Conservation (phyloP, 2,797 vertebrate genomes). For the Enteromius viviparus region DNA sequence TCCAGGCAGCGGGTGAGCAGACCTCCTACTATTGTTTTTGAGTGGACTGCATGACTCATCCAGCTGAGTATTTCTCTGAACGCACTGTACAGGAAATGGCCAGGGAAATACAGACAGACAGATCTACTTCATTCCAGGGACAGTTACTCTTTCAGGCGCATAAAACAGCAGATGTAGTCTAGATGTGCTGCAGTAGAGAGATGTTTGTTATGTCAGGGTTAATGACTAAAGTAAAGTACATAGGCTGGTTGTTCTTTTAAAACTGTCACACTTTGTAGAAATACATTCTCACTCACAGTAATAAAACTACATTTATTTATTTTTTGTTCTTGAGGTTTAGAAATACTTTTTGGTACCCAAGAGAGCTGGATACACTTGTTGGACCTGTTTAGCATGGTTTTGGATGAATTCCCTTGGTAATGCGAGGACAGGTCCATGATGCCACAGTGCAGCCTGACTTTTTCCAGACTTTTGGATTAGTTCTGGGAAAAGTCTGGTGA, state of each 20-base stretch:
- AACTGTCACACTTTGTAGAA: background rate
- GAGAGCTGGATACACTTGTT: background rate
- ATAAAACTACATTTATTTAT: background rate
- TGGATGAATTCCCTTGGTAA: background rate
- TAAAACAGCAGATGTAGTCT: constrained; percentile 28
- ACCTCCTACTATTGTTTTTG: constrained; percentile 80
- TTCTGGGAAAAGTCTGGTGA: constrained; percentile 9
- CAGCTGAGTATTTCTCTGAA: constrained; percentile 74
- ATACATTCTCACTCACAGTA: background rate
- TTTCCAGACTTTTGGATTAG: background rate
- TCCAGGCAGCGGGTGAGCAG: constrained; percentile 60
- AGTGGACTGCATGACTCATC: constrained; percentile 76
- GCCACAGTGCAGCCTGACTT: background rate
- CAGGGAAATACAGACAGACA: constrained; percentile 52
- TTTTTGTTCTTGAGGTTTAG: background rate
- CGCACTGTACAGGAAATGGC: constrained; percentile 62
- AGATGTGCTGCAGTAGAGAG: background rate
- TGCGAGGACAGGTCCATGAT: background rate
- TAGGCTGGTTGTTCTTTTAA: background rate
- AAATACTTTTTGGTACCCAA: background rate
- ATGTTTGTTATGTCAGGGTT: constrained; percentile 3
- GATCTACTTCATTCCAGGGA: constrained; percentile 47
- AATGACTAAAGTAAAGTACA: background rate
- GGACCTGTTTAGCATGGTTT: background rate
- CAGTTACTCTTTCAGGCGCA: constrained; percentile 28